A percentile compares a stretch with the other conserved stretches of the same genome.
Conservation (phyloP, 2,113 vertebrate species). For the Neoarius graeffei region DNA sequence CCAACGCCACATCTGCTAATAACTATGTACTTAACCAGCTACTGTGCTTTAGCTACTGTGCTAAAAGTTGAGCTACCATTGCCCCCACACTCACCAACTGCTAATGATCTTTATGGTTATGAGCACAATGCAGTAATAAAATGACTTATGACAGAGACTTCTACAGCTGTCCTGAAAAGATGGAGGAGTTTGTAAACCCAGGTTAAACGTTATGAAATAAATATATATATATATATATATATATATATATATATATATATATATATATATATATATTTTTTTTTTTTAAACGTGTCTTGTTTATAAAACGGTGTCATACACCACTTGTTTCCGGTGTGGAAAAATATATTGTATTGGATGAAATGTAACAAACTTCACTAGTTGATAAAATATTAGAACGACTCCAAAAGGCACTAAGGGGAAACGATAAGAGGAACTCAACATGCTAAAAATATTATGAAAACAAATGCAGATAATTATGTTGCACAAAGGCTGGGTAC, state of each 20-base stretch:
- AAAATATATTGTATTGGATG: neutral
- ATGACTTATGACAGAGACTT: neutral
- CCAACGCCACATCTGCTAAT: neutral
- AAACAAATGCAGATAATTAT: neutral
- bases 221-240: too few relatives aligned
- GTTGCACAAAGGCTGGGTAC: neutral
- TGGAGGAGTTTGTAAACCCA: neutral
- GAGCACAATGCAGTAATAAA: neutral
- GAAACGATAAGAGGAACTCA: neutral
- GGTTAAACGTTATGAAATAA: neutral
- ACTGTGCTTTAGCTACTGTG: neutral
- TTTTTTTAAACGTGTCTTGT: neutral
- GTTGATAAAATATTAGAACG: neutral
- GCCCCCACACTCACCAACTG: neutral
- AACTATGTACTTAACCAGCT: neutral
- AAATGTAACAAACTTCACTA: neutral
- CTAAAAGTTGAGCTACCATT: too few relatives aligned
- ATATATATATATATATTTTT: too few relatives aligned
- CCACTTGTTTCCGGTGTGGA: neutral
- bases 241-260: too few relatives aligned
- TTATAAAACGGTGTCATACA: neutral
- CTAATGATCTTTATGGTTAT: neutral
- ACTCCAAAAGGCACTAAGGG: neutral
- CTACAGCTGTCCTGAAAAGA: neutral
- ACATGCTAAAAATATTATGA: neutral